Conservation (phyloP, 2,888 invertebrate genomes). For the Andrena chrysosceles region DNA sequence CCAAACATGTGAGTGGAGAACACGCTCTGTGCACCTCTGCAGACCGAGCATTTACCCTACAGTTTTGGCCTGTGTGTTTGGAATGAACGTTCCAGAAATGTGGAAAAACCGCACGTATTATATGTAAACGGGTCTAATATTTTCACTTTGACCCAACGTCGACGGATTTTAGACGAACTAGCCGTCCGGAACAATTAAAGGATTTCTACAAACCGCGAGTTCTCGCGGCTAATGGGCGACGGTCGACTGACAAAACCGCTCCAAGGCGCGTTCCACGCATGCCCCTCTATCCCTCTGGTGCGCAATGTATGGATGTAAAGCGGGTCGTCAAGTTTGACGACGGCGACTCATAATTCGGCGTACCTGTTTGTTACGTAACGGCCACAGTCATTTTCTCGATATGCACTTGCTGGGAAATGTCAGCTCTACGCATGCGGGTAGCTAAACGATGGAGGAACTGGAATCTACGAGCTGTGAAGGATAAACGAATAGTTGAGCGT, state of each 20-base stretch:
- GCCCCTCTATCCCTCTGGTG: not conserved
- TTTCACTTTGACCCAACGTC: not conserved
- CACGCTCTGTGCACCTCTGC: too few relatives aligned
- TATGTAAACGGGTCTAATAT: not conserved
- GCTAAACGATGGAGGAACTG: not conserved
- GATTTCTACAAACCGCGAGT: conserved; percentile 20
- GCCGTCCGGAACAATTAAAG: conserved; percentile 49
- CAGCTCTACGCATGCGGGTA: conserved; percentile 2
- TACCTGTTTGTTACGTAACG: conserved; percentile 55
- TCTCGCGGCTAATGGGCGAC: conserved; percentile 24
- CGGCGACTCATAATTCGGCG: conserved; percentile 45
- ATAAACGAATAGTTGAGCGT: not conserved
- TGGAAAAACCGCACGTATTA: too few relatives aligned
- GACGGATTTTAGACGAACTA: not conserved
- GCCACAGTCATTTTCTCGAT: conserved; percentile 35
- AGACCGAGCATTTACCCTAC: not conserved
- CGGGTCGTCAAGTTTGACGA: conserved; percentile 36
- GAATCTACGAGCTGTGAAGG: not conserved
- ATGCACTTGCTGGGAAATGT: conserved; percentile 38
- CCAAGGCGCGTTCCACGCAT: conserved; percentile 32
- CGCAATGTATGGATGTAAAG: conserved; percentile 39
- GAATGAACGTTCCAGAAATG: not conserved
- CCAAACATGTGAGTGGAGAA: not conserved
- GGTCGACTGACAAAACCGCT: conserved; percentile 19
- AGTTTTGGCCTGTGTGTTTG: not conserved